Evolutionary conservation across 2,797 vertebrate species (phyloP), one percentile per base, ranked within the genome.

Genomic region (Gadopsis marmoratus): DNA sequence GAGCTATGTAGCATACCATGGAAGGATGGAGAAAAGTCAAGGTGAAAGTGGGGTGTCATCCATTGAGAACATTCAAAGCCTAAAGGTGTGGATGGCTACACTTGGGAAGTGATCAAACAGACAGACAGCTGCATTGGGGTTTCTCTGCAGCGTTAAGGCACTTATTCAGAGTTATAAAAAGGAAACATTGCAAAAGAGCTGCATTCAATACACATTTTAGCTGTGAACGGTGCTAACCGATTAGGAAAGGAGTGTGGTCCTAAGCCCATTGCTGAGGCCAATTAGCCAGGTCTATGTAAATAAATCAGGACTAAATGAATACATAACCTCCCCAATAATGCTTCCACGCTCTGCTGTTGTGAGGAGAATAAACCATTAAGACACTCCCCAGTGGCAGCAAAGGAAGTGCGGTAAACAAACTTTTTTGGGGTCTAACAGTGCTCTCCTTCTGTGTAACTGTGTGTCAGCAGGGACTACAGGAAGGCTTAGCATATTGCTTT

Each of bases 401-500:
- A 54, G 26, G 43, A 63, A 62, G 50, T 79, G 31, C 72, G 76
- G 77, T 84, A 90, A 88, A 92, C 72, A 78, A 86, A 91, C 63
- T 86, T 85, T 85, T 88, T 84, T 79, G 59, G 82, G 78, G 72
- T 84, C 78, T 74, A 71, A 76, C 65, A 8, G 68, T 66, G 69
- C 14, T 77, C 41, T 79, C 61, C 63, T 77, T 71, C 78, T 75
- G 55, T 56, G 64, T 68, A 84, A 81, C 84, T 76, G 75, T 68
- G 87, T 74, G 80, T 87, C 89, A 88, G 81, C 69, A 53, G 90
- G 89, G 88, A 84, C 51, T 35, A 43, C 72, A 65, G 61, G 59
- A 69, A 74, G 75, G 74, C 78, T 88, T 83, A 85, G 88, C 86
- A 88, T 91, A 88, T 89, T 86, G 86, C 85, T 88, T 91, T 86